Percentiles rank a stretch among this genome's conserved stretches.
phyloP scores from a whole-genome alignment of 2,797 vertebrate species.

The Macropus fuliginosus region DNA sequence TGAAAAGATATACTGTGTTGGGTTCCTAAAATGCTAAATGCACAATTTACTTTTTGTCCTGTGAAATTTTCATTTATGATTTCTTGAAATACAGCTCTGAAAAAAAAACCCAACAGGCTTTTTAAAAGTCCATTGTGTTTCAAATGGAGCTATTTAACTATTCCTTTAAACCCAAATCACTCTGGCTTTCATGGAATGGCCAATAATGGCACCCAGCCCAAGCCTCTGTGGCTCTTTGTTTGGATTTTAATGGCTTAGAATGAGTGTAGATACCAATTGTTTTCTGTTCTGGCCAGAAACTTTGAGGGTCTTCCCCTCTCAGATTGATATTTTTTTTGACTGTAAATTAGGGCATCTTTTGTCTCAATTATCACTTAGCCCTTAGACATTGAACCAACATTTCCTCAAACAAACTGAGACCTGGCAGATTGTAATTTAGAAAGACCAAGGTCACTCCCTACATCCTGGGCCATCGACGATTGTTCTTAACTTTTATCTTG shows the following conservation, averaged over 20 bases:
- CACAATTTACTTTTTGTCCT: neutral
- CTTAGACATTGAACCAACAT: neutral
- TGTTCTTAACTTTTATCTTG: neutral
- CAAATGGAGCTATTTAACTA: too few species aligned
- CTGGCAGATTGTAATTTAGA: neutral
- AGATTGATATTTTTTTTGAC: neutral
- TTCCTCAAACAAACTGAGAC: neutral
- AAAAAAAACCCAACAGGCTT: neutral
- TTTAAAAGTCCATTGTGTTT: too few species aligned
- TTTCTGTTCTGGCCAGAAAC: neutral
- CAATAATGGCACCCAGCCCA: neutral
- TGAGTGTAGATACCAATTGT: neutral
- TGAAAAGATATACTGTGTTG: neutral
- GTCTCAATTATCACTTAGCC: too few species aligned
- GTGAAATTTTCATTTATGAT: neutral
- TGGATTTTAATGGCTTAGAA: neutral
- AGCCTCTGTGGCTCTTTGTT: neutral
- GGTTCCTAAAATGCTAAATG: neutral
- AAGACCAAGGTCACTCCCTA: neutral
- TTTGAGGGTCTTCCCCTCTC: neutral
- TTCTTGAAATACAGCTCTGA: neutral
- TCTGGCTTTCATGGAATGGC: neutral
- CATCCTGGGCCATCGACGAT: neutral
- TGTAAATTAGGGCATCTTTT: neutral
- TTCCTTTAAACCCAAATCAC: neutral